Percentiles rank a stretch among this genome's conserved stretches.
Evolutionary conservation across 2,888 invertebrate genomes (phyloP).

Genomic region (Leistus spinibarbis): DNA sequence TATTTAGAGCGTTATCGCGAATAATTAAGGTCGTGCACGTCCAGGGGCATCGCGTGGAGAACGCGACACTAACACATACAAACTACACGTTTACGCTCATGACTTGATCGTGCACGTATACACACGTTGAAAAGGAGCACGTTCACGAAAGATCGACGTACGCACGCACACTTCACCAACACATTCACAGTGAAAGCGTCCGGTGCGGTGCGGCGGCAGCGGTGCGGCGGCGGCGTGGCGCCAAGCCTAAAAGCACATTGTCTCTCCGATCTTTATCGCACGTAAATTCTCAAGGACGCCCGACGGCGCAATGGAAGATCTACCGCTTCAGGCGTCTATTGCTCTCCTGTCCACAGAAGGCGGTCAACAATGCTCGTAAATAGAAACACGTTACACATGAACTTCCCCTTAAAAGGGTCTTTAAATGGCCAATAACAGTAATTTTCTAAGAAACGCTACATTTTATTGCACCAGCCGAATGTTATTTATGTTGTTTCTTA

Average conservation of each 20-base stretch:
- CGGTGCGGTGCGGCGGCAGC: not conserved
- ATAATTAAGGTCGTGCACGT: constrained; percentile 14
- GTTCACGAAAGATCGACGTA: not conserved
- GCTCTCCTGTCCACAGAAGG: not conserved
- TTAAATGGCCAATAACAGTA: not conserved
- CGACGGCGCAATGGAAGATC: not conserved
- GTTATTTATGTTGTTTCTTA: not conserved
- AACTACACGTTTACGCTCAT: not conserved
- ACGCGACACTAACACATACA: not conserved
- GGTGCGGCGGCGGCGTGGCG: not conserved
- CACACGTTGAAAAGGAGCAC: not conserved
- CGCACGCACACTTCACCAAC: not conserved
- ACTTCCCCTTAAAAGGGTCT: not conserved
- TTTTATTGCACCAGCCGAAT: not conserved
- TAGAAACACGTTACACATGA: not conserved
- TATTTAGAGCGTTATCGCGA: constrained; percentile 22
- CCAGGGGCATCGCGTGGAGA: constrained; percentile 6
- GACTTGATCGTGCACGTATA: not conserved
- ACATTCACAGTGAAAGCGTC: not conserved
- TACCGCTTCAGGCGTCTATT: not conserved
- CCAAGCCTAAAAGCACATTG: not conserved
- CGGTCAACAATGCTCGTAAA: not conserved
- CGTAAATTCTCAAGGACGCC: not conserved
- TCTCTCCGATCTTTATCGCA: not conserved
- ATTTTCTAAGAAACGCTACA: not conserved